Conservation (phyloP, 2,888 invertebrate species). For the Hemistola chrysoprasaria region DNA sequence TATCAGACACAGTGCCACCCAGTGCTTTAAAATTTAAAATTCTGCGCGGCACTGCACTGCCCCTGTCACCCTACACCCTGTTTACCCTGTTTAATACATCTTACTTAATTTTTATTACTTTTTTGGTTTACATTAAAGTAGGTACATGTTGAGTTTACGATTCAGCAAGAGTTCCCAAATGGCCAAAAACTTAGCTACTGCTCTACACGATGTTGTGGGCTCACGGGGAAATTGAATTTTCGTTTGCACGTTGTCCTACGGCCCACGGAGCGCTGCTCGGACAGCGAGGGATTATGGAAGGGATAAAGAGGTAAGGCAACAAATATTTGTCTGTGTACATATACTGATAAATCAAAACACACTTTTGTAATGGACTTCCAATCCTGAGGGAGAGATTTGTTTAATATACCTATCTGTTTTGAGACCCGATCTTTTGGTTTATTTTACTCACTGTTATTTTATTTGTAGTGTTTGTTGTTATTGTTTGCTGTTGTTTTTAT, state of each 20-base stretch:
- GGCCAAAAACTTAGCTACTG: slow-evolving; percentile 7
- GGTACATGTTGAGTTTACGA: too few species aligned
- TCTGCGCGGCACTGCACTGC: too few species aligned
- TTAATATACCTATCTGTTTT: slow-evolving; percentile 8
- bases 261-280: slow-evolving; percentile 15
- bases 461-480: not conserved
- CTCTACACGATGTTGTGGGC: slow-evolving; percentile 24
- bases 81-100: too few species aligned
- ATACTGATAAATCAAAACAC: slow-evolving; percentile 19
- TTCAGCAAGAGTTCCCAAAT: too few species aligned
- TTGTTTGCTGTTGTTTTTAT: too few species aligned
- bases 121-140: too few species aligned
- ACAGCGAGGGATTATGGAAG: slow-evolving; percentile 28
- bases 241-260: slow-evolving; percentile 35
- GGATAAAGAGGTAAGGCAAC: slow-evolving; percentile 16
- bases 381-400: slow-evolving; percentile 15
- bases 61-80: too few species aligned
- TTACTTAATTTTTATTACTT: too few species aligned
- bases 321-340: slow-evolving; percentile 20
- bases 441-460: not conserved
- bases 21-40: too few species aligned
- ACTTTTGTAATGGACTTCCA: slow-evolving; percentile 13
- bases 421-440: slow-evolving; percentile 1
- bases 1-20: too few species aligned
- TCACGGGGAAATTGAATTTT: slow-evolving; percentile 50